Evolutionary conservation across 2,113 vertebrate species (phyloP), one percentile per base, ranked within the genome.

Genomic region (Orthochromis malagaraziensis): DNA sequence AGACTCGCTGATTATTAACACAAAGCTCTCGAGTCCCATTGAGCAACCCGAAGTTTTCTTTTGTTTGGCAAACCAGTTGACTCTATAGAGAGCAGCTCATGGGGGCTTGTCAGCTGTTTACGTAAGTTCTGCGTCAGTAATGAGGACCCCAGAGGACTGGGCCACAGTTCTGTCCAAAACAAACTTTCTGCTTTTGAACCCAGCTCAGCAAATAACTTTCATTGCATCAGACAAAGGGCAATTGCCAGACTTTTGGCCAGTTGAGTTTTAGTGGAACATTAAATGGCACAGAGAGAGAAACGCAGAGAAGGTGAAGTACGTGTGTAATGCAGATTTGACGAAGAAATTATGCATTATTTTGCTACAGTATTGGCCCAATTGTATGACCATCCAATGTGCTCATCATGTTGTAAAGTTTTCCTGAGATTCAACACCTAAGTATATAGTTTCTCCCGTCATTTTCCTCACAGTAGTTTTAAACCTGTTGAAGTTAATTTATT

Each of bases 1-100:
- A 86, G 86, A 87, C 75, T 83, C 51, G 57, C 89, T 91, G 84
- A 95, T 96, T 75, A 95, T 95, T 95, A 95, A 95, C 92, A 11
- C 60, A 19, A 88, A n/a, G 58, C 84, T 88, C 82, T 81, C 12
- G 70, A 84, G 83, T 85, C 58, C 84, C 81, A 87, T 94, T 94
- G 86, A 82, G 90, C 86, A 93, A 89, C 47, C 70, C 35, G 31
- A 90, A 87, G 73, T 82, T 87, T 63, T 84, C 54, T 60, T 82
- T 85, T 94, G 91, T 92, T 94, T 94, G 87, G 16, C 73, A 92
- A 95, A 94, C 95, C 90, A 86, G 84, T 86, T 81, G 84, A 89
- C 91, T 90, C 89, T 79, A 53, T 10, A 21, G 88, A 80, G 88
- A 89, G 79, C 82, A 47, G 84, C 54, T 80, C 80, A 4, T 11